Base-by-base conservation (phyloP, 2,888 invertebrate genomes). In the Malthinus flaveolus region DNA sequence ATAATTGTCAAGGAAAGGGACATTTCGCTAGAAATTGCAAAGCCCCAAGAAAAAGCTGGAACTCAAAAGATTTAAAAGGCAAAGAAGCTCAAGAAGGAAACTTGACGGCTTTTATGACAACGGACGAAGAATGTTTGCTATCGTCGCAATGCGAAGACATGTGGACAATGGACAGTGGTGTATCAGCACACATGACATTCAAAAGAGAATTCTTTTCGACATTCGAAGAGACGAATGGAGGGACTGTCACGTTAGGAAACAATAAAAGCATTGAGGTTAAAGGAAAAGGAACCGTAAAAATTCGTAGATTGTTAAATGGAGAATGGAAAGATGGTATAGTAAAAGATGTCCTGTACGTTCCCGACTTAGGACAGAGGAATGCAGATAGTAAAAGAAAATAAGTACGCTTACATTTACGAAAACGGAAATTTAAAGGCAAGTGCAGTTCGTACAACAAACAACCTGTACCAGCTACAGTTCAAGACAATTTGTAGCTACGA, bases 281-380 rank as follows among this genome's bases (percentile, higher is more conserved):
- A 50, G 71, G 69, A 32, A 59, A 54, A 11, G 71, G 71, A 3
- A 65, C 45, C 8, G 52, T 73, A 1, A 35, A 59, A 12, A 63
- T 73, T 13, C 54, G 67, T 47, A 66, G 54, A 13, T 48, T 54
- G 11, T 52, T 67, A 10, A 60, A 70, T 45, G 64, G 62, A 10
- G 56, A 63, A 56, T 73, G 73, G 71, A 46, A 58, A 13, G 36
- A 59, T 13, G 45, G 63, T 3, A 11, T 44, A 3, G 62, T 73
- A 15, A 49, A 64, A 3, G 59, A 70, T 61, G 66, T 69, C 33
- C 47, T 70, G 54, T 74, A 71, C 65, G 68, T 77, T 3, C 74
- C 73, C 7, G 61, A 60, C 0, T 58, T 76, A n/a, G 42, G 61
- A n/a, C 9, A 68, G 70, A 60, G 68, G 68, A 0, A 69, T 71